Percentiles rank a stretch among this genome's conserved stretches.
These are phyloP conservation scores for Triplophysa siluroides DNA, from an alignment of 2,113 vertebrate species.

Conservation along the genomic window DNA sequence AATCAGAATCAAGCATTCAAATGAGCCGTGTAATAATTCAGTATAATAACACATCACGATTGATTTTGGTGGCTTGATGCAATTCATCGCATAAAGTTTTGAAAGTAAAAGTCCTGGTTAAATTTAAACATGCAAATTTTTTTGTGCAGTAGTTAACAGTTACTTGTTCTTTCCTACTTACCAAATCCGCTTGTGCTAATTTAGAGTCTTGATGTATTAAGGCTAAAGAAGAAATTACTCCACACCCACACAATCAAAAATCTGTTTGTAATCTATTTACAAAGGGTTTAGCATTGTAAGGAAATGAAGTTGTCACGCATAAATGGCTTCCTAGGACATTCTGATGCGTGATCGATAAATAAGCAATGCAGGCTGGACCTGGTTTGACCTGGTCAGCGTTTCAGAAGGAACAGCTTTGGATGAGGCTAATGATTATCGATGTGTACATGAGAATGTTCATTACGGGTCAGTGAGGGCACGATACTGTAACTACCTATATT, in stretches of 20 bases:
- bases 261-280: neutral
- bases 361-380: neutral
- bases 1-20: too few species aligned
- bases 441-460: conserved; percentile 17
- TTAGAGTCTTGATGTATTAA: neutral
- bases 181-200: neutral
- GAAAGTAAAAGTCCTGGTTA: too few species aligned
- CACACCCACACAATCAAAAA: neutral
- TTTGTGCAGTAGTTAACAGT: too few species aligned
- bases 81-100: too few species aligned
- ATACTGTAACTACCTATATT: neutral
- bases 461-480: neutral
- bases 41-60: too few species aligned
- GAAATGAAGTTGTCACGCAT: neutral
- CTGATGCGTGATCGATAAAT: conserved; percentile 22
- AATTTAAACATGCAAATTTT: too few species aligned
- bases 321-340: neutral
- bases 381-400: conserved; percentile 15
- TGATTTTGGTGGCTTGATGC: too few species aligned
- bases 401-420: conserved; percentile 16
- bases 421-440: conserved; percentile 28
- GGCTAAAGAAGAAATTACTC: neutral
- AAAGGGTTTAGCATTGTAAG: neutral
- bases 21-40: too few species aligned
- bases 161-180: too few species aligned